These are phyloP conservation scores for Lasioglossum lativentre DNA, from an alignment of 2,888 invertebrate genomes.

Conservation along the genomic window DNA sequence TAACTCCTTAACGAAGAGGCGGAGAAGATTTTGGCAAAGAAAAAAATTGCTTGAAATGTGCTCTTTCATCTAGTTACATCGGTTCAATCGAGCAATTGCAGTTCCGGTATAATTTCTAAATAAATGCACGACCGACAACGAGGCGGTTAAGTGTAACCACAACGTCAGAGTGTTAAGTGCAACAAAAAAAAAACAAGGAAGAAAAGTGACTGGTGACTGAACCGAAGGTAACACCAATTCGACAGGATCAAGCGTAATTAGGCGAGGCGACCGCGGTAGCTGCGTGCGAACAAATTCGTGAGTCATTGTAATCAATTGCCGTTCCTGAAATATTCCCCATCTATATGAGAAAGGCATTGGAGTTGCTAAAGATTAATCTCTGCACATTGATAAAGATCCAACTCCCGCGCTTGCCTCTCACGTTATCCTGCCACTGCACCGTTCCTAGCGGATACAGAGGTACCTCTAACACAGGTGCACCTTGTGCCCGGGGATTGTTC, in stretches of 20 bases:
- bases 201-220: neutral
- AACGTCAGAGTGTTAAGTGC: neutral
- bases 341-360: constrained; percentile 10
- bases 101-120: neutral
- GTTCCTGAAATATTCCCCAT: constrained; percentile 11
- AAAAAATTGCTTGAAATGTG: neutral
- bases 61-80: neutral
- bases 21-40: too few species aligned
- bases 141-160: neutral
- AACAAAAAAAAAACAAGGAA: neutral
- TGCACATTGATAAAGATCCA: constrained; percentile 20
- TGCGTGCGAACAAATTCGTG: constrained; percentile 6
- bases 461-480: neutral
- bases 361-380: constrained; percentile 26
- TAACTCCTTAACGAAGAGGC: too few species aligned
- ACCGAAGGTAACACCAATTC: neutral
- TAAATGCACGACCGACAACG: neutral
- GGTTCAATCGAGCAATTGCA: neutral
- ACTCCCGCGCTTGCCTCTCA: constrained; percentile 15
- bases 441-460: neutral
- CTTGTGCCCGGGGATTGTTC: constrained; percentile 5
- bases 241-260: neutral
- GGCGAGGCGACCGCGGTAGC: neutral
- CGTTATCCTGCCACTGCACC: constrained; percentile 14
- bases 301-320: constrained; percentile 15